Conservation (phyloP, 2,113 vertebrate genomes). For the Cacatua alba region DNA sequence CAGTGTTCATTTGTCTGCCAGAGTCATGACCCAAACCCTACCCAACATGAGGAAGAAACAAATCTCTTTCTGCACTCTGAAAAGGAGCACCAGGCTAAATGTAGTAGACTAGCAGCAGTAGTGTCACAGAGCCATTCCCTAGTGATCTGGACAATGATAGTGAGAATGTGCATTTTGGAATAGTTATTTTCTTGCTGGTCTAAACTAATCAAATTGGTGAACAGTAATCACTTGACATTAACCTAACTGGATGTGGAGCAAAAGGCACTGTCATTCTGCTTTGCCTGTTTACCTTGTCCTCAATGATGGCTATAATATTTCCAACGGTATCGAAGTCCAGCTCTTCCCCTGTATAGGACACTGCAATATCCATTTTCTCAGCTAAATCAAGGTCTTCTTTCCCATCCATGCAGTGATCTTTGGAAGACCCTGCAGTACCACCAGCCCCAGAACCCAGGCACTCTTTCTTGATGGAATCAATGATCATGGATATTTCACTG, state of each 20-base stretch:
- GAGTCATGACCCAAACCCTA: neutral
- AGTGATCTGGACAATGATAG: neutral
- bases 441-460: conserved; percentile 78
- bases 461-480: conserved; percentile 85
- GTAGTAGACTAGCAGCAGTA: neutral
- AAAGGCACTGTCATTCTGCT: neutral
- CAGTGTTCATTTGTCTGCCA: neutral
- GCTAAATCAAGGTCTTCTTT: conserved; percentile 89
- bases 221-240: neutral
- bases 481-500: conserved; percentile 85
- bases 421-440: conserved; percentile 78
- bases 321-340: conserved; percentile 94
- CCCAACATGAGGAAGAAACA: neutral
- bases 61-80: neutral
- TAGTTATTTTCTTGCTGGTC: neutral
- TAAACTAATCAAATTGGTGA: neutral
- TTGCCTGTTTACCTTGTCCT: conserved; percentile 89
- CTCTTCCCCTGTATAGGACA: conserved; percentile 94
- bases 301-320: conserved; percentile 98
- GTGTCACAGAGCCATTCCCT: neutral
- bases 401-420: conserved; percentile 81
- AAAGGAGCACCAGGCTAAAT: neutral
- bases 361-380: conserved; percentile 92
- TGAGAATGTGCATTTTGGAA: neutral
- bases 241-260: neutral